phyloP scores from a whole-genome alignment of 2,797 vertebrate species.

The Anguilla obscura region DNA sequence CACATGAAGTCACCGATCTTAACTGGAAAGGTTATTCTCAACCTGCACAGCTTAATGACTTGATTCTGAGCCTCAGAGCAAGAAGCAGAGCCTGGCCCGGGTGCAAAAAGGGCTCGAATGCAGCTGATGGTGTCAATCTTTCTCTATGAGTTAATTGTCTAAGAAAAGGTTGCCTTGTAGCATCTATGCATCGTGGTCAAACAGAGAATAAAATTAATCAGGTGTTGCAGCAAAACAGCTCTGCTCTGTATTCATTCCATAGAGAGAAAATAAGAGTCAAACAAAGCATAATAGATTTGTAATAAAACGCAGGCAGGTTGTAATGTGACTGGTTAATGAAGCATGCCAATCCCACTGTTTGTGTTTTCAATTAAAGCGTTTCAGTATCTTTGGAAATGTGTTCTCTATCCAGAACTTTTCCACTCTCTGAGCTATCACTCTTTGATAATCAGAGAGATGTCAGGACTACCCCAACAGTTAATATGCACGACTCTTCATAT shows the following conservation, averaged over 20 bases:
- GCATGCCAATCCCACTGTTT: conserved; percentile 59
- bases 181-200: conserved; percentile 10
- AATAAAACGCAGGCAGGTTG: conserved; percentile 63
- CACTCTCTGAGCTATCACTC: conserved; percentile 50
- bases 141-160: background rate
- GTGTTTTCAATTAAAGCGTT: conserved; percentile 65
- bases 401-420: conserved; percentile 57
- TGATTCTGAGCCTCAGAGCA: background rate
- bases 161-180: background rate
- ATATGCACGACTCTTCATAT: conserved; percentile 29
- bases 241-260: conserved; percentile 19
- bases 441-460: conserved; percentile 66
- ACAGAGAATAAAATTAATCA: conserved; percentile 34
- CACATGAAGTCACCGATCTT: background rate
- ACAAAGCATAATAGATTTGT: conserved; percentile 60
- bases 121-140: background rate
- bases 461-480: conserved; percentile 54
- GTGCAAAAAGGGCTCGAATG: background rate
- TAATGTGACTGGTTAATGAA: conserved; percentile 61
- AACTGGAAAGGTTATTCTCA: conserved; percentile 21
- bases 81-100: background rate
- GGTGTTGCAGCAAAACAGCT: conserved; percentile 24
- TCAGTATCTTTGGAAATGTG: conserved; percentile 40
- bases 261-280: conserved; percentile 41
- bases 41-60: background rate